Evolutionary conservation across 2,888 invertebrate genomes (phyloP).

Genomic region (Aromia moschata): DNA sequence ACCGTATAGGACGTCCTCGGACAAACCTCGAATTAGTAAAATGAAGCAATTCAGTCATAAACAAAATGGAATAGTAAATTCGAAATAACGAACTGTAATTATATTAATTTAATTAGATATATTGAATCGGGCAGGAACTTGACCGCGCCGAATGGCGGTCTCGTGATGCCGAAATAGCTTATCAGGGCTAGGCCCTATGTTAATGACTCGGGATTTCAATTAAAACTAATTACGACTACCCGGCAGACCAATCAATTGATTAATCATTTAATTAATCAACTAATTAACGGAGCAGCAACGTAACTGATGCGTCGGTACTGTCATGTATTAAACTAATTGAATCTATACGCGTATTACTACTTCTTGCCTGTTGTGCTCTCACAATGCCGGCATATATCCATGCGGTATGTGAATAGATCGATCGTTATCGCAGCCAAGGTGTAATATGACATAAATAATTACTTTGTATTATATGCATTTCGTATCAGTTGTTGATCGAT

Average conservation of each 20-base stretch:
- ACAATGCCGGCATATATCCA: conserved; percentile 7
- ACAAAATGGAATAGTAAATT: conserved; percentile 23
- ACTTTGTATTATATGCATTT: conserved; percentile 11
- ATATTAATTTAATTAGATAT: conserved; percentile 54
- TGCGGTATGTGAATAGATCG: conserved; percentile 21
- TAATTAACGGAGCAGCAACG: conserved; percentile 61
- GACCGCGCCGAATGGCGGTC: conserved; percentile 49
- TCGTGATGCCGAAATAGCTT: conserved; percentile 65
- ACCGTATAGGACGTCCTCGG: too few species aligned
- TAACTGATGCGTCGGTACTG: conserved; percentile 58
- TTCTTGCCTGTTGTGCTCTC: conserved; percentile 15
- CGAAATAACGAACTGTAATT: conserved; percentile 28
- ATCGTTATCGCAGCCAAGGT: conserved; percentile 19
- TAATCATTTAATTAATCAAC: conserved; percentile 64
- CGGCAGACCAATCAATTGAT: conserved; percentile 63
- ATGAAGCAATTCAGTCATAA: conserved; percentile 16
- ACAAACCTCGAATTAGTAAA: conserved; percentile 9
- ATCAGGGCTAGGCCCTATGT: conserved; percentile 67
- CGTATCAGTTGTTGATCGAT: conserved; percentile 9
- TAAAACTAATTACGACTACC: conserved; percentile 66
- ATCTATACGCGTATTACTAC: conserved; percentile 44
- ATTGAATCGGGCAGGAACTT: conserved; percentile 49
- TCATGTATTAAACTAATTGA: conserved; percentile 59
- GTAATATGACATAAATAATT: conserved; percentile 21
- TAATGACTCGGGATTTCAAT: conserved; percentile 77